These are phyloP conservation scores for Ips typographus DNA, from an alignment of 1,140 invertebrate species.

Conservation along the genomic window DNA sequence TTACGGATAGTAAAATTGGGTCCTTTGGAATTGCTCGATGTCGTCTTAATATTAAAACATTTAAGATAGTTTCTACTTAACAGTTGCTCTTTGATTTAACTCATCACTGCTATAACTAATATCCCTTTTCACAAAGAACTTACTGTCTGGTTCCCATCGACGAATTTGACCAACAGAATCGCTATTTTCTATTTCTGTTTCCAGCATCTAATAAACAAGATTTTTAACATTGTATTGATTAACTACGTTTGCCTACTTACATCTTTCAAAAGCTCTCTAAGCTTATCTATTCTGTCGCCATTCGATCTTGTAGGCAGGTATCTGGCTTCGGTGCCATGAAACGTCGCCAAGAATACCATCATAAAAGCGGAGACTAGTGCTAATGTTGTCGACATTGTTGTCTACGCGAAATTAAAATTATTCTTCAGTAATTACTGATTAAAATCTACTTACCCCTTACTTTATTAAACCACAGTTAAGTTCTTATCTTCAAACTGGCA, in stretches of 20 bases:
- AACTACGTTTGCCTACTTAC: constrained; percentile 50
- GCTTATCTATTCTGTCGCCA: constrained; percentile 58
- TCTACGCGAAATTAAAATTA: too few species aligned
- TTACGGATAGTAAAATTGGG: not conserved
- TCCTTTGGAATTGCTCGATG: constrained; percentile 13
- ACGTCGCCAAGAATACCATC: not conserved
- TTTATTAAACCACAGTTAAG: too few species aligned
- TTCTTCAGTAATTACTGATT: too few species aligned
- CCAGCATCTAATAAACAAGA: constrained; percentile 44
- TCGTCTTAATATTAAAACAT: not conserved
- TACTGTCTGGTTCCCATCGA: constrained; percentile 48
- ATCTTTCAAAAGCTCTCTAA: constrained; percentile 60
- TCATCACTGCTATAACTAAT: not conserved
- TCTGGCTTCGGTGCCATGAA: constrained; percentile 49
- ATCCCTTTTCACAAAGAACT: constrained; percentile 50
- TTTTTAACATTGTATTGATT: not conserved
- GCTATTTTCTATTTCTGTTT: constrained; percentile 48
- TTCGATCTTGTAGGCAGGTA: constrained; percentile 60
- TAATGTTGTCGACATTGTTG: not conserved
- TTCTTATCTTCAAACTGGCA: too few species aligned
- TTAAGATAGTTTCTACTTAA: not conserved
- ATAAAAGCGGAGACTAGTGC: not conserved
- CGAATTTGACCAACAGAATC: constrained; percentile 42
- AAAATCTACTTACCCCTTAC: too few species aligned
- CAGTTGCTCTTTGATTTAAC: not conserved